Evolutionary conservation across 2,797 vertebrate genomes (phyloP).

Genomic region (Chloroceryle inda): DNA sequence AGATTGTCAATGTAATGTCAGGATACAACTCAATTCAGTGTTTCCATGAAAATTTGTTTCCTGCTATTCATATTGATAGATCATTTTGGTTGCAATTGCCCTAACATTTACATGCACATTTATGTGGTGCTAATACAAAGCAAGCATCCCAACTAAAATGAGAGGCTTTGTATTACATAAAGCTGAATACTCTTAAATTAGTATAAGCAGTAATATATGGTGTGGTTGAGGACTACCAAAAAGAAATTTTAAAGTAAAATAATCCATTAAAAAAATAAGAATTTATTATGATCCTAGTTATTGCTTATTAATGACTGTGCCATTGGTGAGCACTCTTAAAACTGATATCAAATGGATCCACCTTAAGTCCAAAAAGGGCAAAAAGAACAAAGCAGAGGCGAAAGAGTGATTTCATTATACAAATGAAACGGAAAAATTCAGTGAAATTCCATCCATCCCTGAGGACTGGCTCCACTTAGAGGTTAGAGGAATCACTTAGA

Average conservation of each 20-base stretch:
- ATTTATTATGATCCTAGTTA: not conserved
- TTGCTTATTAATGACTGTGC: not conserved
- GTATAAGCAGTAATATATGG: not conserved
- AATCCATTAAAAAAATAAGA: not conserved
- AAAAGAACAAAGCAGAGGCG: slow-evolving; percentile 32
- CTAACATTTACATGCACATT: not conserved
- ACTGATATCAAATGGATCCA: not conserved
- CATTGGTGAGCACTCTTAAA: not conserved
- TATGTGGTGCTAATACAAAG: not conserved
- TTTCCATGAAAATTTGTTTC: not conserved
- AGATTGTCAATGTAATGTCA: not conserved
- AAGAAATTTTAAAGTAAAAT: not conserved
- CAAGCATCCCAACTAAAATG: not conserved
- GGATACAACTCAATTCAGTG: not conserved
- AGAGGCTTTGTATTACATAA: not conserved
- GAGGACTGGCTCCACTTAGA: slow-evolving; percentile 63
- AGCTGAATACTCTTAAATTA: not conserved
- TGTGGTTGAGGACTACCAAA: not conserved
- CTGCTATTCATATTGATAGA: not conserved
- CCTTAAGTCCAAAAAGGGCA: slow-evolving; percentile 41
- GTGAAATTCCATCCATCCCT: slow-evolving; percentile 68
- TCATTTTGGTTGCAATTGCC: not conserved
- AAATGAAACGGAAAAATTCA: slow-evolving; percentile 60
- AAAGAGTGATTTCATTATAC: slow-evolving; percentile 69
- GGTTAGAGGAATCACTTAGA: slow-evolving; percentile 16